These are phyloP conservation scores for Scaptomyza cyrtandrae DNA, from an alignment of 2,888 invertebrate species.

Conservation along the genomic window DNA sequence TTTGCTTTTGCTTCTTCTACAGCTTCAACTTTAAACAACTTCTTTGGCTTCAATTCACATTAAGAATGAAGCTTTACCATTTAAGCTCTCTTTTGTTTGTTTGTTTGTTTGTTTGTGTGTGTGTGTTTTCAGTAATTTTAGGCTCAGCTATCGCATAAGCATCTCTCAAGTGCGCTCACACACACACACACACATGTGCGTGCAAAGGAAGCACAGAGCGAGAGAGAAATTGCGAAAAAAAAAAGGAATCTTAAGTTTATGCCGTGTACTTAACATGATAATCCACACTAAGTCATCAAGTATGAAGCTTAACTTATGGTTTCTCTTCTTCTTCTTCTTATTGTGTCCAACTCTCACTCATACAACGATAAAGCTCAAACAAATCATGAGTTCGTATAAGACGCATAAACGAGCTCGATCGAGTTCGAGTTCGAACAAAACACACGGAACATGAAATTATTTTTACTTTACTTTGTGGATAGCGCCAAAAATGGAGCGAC, in stretches of 20 bases:
- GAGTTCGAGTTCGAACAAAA: slow-evolving; percentile 1
- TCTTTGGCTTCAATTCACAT: slow-evolving; percentile 42
- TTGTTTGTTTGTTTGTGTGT: slow-evolving; percentile 14
- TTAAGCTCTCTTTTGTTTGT: slow-evolving; percentile 15
- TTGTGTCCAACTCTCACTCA: background rate
- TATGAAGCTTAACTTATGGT: too few species aligned
- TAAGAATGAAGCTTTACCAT: slow-evolving; percentile 14
- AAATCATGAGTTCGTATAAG: background rate
- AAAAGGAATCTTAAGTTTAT: slow-evolving; percentile 20
- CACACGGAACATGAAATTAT: slow-evolving; percentile 43
- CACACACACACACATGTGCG: slow-evolving; percentile 5
- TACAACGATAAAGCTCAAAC: background rate
- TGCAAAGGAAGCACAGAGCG: slow-evolving; percentile 14
- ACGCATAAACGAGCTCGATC: background rate
- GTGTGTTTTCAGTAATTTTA: slow-evolving; percentile 32
- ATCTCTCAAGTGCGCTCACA: slow-evolving; percentile 23
- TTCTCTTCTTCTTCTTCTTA: too few species aligned
- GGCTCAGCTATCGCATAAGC: slow-evolving; percentile 44
- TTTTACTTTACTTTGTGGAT: slow-evolving; percentile 33
- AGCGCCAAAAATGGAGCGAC: slow-evolving; percentile 60
- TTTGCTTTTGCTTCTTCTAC: too few species aligned
- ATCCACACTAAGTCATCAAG: background rate
- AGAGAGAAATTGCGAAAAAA: slow-evolving; percentile 18
- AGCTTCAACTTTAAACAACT: slow-evolving; percentile 33
- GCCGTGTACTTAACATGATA: background rate